A percentile compares a stretch with the other conserved stretches of the same genome.
phyloP scores from a whole-genome alignment of 2,797 vertebrate species.

The Rhinoraja longicauda region DNA sequence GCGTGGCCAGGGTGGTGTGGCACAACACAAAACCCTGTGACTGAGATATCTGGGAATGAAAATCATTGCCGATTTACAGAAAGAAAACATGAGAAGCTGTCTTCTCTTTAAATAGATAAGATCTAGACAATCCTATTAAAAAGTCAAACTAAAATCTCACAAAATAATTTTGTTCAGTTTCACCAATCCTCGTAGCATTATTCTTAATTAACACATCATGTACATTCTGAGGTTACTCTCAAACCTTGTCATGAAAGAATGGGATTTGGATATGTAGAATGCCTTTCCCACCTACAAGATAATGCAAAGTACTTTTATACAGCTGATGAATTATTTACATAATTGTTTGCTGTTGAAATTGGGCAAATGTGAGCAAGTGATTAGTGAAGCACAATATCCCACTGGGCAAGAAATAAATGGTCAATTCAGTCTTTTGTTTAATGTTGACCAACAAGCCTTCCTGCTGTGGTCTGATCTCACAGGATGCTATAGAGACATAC shows the following conservation, averaged over 20 bases:
- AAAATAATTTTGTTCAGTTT: not conserved
- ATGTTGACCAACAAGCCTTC: not conserved
- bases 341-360: not conserved
- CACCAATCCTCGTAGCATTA: not conserved
- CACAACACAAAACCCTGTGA: not conserved
- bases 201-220: not conserved
- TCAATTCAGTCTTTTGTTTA: not conserved
- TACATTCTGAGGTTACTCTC: not conserved
- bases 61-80: not conserved
- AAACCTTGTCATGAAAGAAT: not conserved
- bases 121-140: not conserved
- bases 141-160: not conserved
- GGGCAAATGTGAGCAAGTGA: not conserved
- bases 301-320: not conserved
- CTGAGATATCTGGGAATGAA: not conserved
- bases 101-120: not conserved
- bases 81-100: not conserved
- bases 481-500: too few relatives aligned
- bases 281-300: too few relatives aligned
- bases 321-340: not conserved
- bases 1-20: too few relatives aligned
- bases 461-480: not conserved
- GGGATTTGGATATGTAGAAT: not conserved
- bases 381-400: not conserved
- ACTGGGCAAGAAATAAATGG: not conserved